A percentile compares a stretch with the other conserved stretches of the same genome.
These are phyloP conservation scores for Gallinago jamesoni DNA, from an alignment of 2,113 vertebrate genomes.

Conservation along the genomic window DNA sequence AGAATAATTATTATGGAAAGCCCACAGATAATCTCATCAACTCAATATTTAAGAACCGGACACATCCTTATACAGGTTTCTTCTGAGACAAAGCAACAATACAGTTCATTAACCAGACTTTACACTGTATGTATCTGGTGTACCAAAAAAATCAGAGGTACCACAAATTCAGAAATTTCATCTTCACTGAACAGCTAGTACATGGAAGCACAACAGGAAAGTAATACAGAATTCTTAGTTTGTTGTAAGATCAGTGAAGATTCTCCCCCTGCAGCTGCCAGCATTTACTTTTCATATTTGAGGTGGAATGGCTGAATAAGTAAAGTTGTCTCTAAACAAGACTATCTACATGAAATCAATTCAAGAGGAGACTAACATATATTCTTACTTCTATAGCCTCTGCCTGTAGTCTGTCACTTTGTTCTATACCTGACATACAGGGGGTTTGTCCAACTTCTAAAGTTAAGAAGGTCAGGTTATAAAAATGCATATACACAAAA, in stretches of 20 bases:
- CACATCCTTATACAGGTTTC: background rate
- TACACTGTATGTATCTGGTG: background rate
- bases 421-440: background rate
- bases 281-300: background rate
- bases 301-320: background rate
- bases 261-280: background rate
- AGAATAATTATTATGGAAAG: background rate
- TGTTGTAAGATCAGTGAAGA: background rate
- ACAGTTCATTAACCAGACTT: background rate
- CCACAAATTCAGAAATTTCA: background rate
- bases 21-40: background rate
- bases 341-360: background rate
- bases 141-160: background rate
- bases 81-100: background rate
- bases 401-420: background rate
- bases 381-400: background rate
- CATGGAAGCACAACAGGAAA: background rate
- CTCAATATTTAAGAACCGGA: background rate
- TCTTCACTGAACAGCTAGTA: background rate
- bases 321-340: background rate
- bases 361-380: background rate
- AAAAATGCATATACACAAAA: background rate
- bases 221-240: background rate
- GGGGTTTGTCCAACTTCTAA: background rate
- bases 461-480: background rate